A percentile compares a stretch with the other conserved stretches of the same genome.
phyloP scores from a whole-genome alignment of 2,888 invertebrate genomes.

The Allophyes oxyacanthae region DNA sequence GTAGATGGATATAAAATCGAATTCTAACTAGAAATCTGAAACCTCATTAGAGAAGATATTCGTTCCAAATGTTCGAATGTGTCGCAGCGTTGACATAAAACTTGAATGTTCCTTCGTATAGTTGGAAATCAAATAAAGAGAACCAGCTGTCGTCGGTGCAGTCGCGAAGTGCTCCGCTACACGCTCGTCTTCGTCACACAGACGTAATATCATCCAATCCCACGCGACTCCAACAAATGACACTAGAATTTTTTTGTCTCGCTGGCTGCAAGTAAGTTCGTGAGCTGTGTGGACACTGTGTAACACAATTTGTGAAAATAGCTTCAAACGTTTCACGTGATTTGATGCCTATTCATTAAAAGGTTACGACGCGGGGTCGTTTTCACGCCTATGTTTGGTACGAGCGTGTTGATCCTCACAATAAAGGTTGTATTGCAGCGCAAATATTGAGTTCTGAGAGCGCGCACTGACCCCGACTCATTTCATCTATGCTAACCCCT shows the following conservation, averaged over 20 bases:
- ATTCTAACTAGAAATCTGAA: slow-evolving; percentile 60
- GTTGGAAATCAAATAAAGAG: slow-evolving; percentile 84
- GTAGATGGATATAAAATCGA: slow-evolving; percentile 49
- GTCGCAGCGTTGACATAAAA: slow-evolving; percentile 71
- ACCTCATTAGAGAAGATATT: slow-evolving; percentile 67
- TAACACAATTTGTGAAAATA: slow-evolving; percentile 52
- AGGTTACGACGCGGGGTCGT: slow-evolving; percentile 63
- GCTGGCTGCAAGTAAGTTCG: slow-evolving; percentile 49
- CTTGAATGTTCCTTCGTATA: slow-evolving; percentile 71
- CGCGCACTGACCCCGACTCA: slow-evolving; percentile 79
- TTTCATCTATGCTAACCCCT: slow-evolving; percentile 79
- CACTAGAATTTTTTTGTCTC: slow-evolving; percentile 59
- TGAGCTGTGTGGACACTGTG: slow-evolving; percentile 41
- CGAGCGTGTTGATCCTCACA: slow-evolving; percentile 78
- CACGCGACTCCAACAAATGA: slow-evolving; percentile 64
- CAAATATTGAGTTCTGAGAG: slow-evolving; percentile 82
- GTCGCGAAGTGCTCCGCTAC: slow-evolving; percentile 71
- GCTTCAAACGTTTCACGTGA: slow-evolving; percentile 61
- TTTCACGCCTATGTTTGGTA: slow-evolving; percentile 68
- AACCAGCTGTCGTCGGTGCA: slow-evolving; percentile 80
- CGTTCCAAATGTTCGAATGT: slow-evolving; percentile 61
- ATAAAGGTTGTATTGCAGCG: slow-evolving; percentile 84
- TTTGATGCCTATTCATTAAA: slow-evolving; percentile 68
- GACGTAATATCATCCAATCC: slow-evolving; percentile 70
- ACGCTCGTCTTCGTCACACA: slow-evolving; percentile 76